Evolutionary conservation across 1,140 invertebrate species (phyloP), one percentile per base, ranked within the genome.

Genomic region (Mercenaria mercenaria): DNA sequence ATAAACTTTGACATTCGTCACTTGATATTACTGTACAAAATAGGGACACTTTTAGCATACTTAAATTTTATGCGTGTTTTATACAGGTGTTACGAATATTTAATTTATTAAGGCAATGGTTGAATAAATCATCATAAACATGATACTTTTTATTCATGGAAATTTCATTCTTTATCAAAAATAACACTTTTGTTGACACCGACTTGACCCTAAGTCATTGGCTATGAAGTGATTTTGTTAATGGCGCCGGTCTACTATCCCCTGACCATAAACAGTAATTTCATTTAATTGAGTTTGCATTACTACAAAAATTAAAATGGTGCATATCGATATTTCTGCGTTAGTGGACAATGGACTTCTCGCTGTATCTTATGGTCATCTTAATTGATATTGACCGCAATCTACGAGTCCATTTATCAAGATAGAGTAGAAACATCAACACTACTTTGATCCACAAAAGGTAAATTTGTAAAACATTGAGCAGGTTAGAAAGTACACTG

Each of bases 301-400:
- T 72, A 72, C 67, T 72, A 72, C 67, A 72, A 6, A 64, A 64
- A 72, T 72, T 39, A 72, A 72, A 41, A 29, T 72, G 32, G 34
- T 34, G 47, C 43, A 32, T 56, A 56, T 79, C 76, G 32, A 79
- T 79, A 79, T 79, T 59, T 59, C 56, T 79, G 76, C 76, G 76
- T 37, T 56, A 56, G 43, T 79, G 43, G 76, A 79, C 76, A 79
- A 79, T 52, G 76, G 59, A 13, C 39, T 39, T 26, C 29, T 83
- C n/a, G 41, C 29, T n/a, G 20, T 85, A 85, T 85, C 83, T 76
- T 56, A 26, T 72, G 67, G 29, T 64, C 41, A 85, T 85, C 83
- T 85, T 85, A 85, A 85, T 85, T 85, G 83, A 85, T 74, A 74
- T 74, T 56, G 69, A 72, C 29, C 64, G 43, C 18, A 8, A 85